Evolutionary conservation across 2,888 invertebrate genomes (phyloP), one percentile per base, ranked within the genome.

Genomic region (Hololepta plana): DNA sequence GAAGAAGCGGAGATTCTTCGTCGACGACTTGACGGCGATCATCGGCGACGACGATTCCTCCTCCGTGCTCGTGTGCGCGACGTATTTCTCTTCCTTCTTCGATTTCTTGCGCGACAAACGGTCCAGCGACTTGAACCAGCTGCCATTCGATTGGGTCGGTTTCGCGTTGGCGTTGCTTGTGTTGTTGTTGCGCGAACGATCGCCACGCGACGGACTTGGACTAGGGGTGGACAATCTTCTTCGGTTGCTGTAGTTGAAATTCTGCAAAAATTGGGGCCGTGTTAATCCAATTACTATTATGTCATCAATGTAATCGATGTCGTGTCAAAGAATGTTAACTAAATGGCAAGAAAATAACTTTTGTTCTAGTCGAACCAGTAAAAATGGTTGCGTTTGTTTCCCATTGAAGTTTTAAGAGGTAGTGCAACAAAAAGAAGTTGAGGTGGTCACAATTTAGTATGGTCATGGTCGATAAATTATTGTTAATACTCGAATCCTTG

Each of bases 41-140:
- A 35, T 47, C 7, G 53, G 46, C 15, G 38, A 35, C 5, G 29
- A 29, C 10, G 57, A 46, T 29, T 68, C 67, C 32, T 67, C 66
- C 46, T 70, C 69, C 25, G 67, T 63, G 33, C 57, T 59, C 15
- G 65, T 64, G 30, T 64, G 50, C 31, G 54, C 43, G 37, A 57
- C 60, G 26, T 45, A 43, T 27, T 41, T 45, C 26, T 45, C 60
- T 49, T 68, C 71, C 59, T 60, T 57, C 35, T 55, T 52, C 27
- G 49, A 53, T 42, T 59, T 74, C 49, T 76, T 79, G 47, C 72
- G 68, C 25, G 76, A 68, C 24, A 76, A 62, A 27, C 76, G 57
- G 47, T 76, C 76, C 30, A 77, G 53, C 2, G 79, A 79, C 47
- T 80, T 81, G 57, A 82, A 80, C 81, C 81, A 82, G 45, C 71